Percentiles rank a stretch among this genome's conserved stretches.
phyloP scores from a whole-genome alignment of 2,113 vertebrate species.

The Cyphomyrus plagiostoma region DNA sequence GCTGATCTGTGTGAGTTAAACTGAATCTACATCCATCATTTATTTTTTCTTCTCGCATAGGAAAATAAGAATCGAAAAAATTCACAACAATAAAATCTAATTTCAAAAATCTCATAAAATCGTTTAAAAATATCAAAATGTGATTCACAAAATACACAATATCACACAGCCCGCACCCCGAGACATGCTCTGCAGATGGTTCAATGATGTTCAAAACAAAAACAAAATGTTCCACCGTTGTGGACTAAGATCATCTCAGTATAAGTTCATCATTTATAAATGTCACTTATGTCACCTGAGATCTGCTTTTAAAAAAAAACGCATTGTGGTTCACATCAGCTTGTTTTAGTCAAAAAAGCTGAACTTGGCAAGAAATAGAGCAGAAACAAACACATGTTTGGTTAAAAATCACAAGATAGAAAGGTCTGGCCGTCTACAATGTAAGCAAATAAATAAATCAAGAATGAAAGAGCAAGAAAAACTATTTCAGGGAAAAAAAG shows the following conservation, averaged over 20 bases:
- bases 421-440: not conserved
- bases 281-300: not conserved
- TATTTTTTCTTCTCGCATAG: not conserved
- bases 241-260: not conserved
- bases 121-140: not conserved
- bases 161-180: not conserved
- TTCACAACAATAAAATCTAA: not conserved
- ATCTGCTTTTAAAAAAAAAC: constrained; percentile 1
- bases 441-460: not conserved
- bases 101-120: not conserved
- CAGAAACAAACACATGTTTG: not conserved
- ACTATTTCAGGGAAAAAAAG: not conserved
- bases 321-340: not conserved
- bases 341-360: not conserved
- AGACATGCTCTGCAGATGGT: not conserved
- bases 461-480: not conserved
- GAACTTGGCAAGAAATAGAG: not conserved
- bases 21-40: not conserved
- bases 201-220: not conserved
- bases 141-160: not conserved
- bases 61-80: not conserved
- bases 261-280: constrained; percentile 17
- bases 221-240: not conserved
- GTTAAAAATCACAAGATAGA: not conserved
- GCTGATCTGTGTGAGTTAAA: not conserved